These are phyloP conservation scores for Luffia ferchaultella DNA, from an alignment of 2,888 invertebrate genomes.

Conservation along the genomic window DNA sequence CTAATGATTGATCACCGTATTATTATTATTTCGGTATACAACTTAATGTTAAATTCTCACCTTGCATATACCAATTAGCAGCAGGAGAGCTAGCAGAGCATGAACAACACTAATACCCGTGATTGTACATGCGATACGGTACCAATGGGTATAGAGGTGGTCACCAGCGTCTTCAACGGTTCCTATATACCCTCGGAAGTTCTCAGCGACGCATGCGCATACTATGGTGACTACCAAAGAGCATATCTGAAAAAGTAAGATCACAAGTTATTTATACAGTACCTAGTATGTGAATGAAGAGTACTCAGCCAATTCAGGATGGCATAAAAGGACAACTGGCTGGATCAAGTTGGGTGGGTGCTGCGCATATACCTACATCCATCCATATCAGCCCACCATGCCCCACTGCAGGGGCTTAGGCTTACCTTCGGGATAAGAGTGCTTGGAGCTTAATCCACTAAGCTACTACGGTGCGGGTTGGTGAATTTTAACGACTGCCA, in stretches of 20 bases:
- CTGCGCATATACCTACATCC: no score
- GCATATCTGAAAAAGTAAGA: conserved; percentile 23
- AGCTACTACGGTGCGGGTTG: no score
- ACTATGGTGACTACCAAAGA: conserved; percentile 29
- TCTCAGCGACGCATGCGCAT: conserved; percentile 31
- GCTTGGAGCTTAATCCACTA: no score
- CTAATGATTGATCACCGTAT: no score
- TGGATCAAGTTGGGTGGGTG: neutral
- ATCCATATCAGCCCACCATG: no score
- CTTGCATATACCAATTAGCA: conserved; percentile 31
- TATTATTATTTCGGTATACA: no score
- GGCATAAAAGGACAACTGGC: neutral
- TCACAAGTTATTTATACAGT: neutral
- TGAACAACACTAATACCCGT: conserved; percentile 31
- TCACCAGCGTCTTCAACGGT: conserved; percentile 34
- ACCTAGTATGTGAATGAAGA: no score
- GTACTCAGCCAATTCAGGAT: no score
- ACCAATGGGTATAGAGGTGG: conserved; percentile 30
- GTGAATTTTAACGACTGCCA: no score
- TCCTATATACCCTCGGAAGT: conserved; percentile 22
- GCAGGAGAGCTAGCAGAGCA: conserved; percentile 29
- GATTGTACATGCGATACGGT: conserved; percentile 24
- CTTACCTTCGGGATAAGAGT: no score
- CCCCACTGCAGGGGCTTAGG: no score
- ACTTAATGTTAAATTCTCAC: no score